Evolutionary conservation across 2,113 vertebrate genomes (phyloP).

Genomic region (Pan troglodytes): NHGRI_mPanTro3-v2.1_pri NC_072418.2:31971501-31972000

Average conservation of each 20-base stretch:
- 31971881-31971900: no score
- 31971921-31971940: neutral
- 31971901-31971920: neutral
- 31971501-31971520: neutral
- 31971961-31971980: neutral
- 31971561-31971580: neutral
- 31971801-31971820: neutral
- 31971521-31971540: neutral
- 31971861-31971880: rapidly evolving
- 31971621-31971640: neutral
- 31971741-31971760: neutral
- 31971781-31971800: neutral
- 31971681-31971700: neutral
- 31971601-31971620: neutral
- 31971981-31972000: no score
- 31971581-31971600: neutral
- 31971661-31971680: neutral
- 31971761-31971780: neutral
- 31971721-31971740: no score
- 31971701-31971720: no score
- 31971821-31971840: neutral
- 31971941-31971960: neutral
- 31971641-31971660: neutral
- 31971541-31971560: neutral
- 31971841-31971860: neutral